Evolutionary conservation across 2,888 invertebrate genomes (phyloP).

Genomic region (Calameuta idolon): DNA sequence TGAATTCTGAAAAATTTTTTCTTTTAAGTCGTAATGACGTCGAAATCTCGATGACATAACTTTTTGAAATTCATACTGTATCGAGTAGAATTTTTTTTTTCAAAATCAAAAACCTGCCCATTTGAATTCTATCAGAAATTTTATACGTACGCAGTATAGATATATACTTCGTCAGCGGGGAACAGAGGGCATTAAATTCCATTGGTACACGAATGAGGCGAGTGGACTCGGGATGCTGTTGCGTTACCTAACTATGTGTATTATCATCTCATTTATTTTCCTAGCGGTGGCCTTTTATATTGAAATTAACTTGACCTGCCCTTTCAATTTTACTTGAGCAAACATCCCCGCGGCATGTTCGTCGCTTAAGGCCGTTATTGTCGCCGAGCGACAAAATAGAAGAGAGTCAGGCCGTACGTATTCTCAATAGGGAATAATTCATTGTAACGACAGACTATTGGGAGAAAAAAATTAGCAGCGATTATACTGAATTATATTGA

Average conservation of each 20-base stretch:
- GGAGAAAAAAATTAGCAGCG: neutral
- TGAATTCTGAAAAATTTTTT: neutral
- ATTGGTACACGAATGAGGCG: constrained; percentile 3
- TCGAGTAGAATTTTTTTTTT: neutral
- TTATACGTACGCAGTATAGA: neutral
- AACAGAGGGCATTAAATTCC: constrained; percentile 10
- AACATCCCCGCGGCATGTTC: neutral
- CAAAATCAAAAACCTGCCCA: neutral
- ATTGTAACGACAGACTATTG: neutral
- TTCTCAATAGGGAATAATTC: neutral
- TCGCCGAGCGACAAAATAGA: neutral
- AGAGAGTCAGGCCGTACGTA: neutral
- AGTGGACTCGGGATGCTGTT: neutral
- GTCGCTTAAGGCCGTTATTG: neutral
- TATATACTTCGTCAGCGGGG: neutral
- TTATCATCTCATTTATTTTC: neutral
- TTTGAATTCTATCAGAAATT: neutral
- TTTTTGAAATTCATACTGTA: neutral
- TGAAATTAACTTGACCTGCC: neutral
- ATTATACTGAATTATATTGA: neutral
- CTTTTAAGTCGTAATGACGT: too few relatives aligned
- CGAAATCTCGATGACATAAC: neutral
- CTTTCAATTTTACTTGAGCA: neutral
- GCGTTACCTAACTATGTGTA: neutral
- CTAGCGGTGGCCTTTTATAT: constrained; percentile 3